Evolutionary conservation across 2,113 vertebrate species (phyloP), one percentile per base, ranked within the genome.

Genomic region (Hirundichthys speculiger): DNA sequence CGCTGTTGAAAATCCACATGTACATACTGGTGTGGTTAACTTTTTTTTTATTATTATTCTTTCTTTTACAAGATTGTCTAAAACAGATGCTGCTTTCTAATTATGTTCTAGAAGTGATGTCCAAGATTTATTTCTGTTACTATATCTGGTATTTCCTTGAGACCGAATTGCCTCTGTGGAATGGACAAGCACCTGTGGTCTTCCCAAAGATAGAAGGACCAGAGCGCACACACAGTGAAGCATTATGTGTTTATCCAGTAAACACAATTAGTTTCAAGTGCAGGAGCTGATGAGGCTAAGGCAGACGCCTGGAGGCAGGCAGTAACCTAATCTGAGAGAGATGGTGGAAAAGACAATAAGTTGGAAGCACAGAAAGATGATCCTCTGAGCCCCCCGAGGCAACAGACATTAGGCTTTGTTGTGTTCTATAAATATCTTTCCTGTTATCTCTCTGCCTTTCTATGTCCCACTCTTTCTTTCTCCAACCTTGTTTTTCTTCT

Each of bases 341-440:
- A 57, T 59, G 53, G 64, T 60, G 60, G 77, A 56, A 52, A 55
- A 45, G 80, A 88, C 83, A 80, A 84, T 79, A 69, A 82, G 81
- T 77, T 72, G 67, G 76, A 84, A 74, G 73, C 78, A 2, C 64
- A 58, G 75, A 45, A 18, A 19, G 78, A 83, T 70, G 80, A 87
- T 82, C 73, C 78, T 63, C 39, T 15, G 72, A 64, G 63, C 77
- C 67, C 64, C 34, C 76, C 5, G 73, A 75, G 84, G 85, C 80
- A 84, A 82, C 84, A 75, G 79, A 85, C 83, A 85, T 74, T 68
- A 80, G 82, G 79, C 90, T n/a, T n/a, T 92, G 89, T 92, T 85
- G 90, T 80, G 49, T 42, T 73, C 89, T 92, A 92, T 91, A 88
- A 90, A 92, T 92, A 90, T 67, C 79, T 52, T 65, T 43, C n/a